Base-by-base conservation (phyloP, 2,113 vertebrate genomes). In the Xenopus tropicalis region DNA sequence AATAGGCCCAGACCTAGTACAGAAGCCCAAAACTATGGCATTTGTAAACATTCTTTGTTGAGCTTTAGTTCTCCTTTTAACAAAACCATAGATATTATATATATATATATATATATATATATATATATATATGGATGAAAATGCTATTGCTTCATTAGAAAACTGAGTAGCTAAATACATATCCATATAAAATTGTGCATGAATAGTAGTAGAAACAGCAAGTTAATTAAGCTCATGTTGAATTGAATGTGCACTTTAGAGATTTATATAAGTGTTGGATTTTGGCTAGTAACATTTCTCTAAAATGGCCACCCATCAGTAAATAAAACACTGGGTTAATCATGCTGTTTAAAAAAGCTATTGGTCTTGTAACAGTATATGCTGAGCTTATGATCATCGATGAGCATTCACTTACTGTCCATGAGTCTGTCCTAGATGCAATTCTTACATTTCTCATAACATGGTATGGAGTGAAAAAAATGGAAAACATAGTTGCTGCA, bases 321-420 rank as follows among this genome's bases (percentile, higher is more conserved):
- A 98, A 96, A 69, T 98, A 96, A 75, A 98, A 98, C 1, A 95
- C 72, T 0, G 95, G 94, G 62, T 96, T 94, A 24, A 97, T 84
- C 66, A 88, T 92, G 0, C 94, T 95, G 17, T 94, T 96, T 0
- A 93, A 63, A 66, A 95, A 98, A 0, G 95, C 95, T 9, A 95
- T 1, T 0, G 96, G 95, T 2, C 94, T 83, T 0, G 89, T 90
- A 58, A 96, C 0, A 9, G 91, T 80, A 52, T 96, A 96, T 0
- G 82, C 0, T 0, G 23, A 16, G 13, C 78, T 78, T 75, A 97
- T 89, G 72, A 73, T 6, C 0, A 4, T 44, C 37, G 11, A 1
- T 0, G 85, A 46, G 23, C 90, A 84, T 0, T 0, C 0, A 0
- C 74, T 14, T 1, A 77, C 0, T 0, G 6, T 3, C 59, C 80